These are phyloP conservation scores for Elephas maximus DNA, from an alignment of 2,113 vertebrate species.

Conservation along the genomic window DNA sequence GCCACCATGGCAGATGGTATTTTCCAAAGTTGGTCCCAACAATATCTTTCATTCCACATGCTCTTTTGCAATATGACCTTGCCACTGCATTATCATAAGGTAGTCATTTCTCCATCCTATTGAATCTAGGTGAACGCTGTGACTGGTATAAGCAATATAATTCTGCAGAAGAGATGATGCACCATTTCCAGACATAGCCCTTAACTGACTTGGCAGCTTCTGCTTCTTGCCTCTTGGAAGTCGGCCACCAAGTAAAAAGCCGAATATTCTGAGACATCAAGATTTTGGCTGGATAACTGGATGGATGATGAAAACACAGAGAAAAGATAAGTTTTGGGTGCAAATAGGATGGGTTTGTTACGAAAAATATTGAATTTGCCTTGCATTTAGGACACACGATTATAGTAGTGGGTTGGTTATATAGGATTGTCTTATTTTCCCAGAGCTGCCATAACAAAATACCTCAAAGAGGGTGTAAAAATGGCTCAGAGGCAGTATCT, in stretches of 20 bases:
- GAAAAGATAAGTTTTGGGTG: neutral
- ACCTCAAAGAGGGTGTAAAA: neutral
- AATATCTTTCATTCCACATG: neutral
- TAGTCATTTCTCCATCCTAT: neutral
- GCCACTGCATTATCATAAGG: neutral
- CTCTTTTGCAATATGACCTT: neutral
- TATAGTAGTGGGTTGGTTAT: neutral
- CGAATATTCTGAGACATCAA: neutral
- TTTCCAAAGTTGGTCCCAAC: neutral
- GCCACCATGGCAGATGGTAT: neutral
- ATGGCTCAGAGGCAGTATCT: no score
- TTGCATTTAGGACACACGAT: neutral
- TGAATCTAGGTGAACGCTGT: neutral
- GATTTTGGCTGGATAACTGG: neutral
- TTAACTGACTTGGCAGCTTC: neutral
- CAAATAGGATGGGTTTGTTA: neutral
- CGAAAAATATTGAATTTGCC: neutral
- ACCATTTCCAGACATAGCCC: neutral
- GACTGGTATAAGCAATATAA: conserved; percentile 27
- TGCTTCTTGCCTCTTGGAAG: neutral
- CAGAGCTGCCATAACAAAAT: neutral
- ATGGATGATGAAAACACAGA: neutral
- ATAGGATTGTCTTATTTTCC: neutral
- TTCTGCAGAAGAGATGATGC: neutral
- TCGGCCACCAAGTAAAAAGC: neutral